A percentile compares a stretch with the other conserved stretches of the same genome.
These are phyloP conservation scores for Drepanosiphum platanoidis DNA, from an alignment of 2,888 invertebrate species.

Conservation along the genomic window DNA sequence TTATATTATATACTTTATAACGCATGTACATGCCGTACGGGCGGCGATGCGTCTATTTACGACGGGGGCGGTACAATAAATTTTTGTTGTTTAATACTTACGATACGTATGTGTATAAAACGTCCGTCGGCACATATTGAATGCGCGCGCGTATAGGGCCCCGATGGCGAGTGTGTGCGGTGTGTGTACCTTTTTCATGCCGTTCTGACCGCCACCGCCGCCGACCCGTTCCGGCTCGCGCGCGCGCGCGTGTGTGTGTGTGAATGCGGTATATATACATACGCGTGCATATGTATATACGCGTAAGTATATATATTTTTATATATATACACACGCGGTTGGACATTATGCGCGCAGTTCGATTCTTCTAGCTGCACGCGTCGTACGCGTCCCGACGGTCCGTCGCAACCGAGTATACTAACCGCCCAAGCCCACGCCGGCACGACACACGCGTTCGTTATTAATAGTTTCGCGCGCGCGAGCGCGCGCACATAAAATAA, in stretches of 20 bases:
- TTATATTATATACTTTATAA: background rate
- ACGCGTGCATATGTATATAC: background rate
- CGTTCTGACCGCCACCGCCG: background rate
- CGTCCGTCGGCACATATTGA: background rate
- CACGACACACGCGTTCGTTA: conserved; percentile 6
- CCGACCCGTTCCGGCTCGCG: background rate
- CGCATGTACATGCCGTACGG: too few species aligned
- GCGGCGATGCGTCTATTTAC: conserved; percentile 3
- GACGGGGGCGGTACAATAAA: conserved; percentile 1
- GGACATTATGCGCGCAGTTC: conserved; percentile 35
- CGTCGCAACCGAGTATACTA: conserved; percentile 18
- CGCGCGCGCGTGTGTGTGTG: background rate
- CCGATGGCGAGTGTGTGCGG: background rate
- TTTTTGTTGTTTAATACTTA: conserved; percentile 8
- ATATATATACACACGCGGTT: background rate
- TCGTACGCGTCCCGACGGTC: conserved; percentile 29
- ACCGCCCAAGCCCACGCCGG: too few species aligned
- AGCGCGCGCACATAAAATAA: too few species aligned
- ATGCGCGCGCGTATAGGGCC: background rate
- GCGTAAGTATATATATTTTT: background rate
- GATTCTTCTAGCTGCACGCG: conserved; percentile 7
- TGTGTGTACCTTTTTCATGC: background rate
- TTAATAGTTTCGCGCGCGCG: background rate
- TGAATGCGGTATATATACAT: too few species aligned
- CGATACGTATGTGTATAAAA: background rate